Evolutionary conservation across 2,797 vertebrate genomes (phyloP), one percentile per base, ranked within the genome.

Genomic region (Varecia variegata): DNA sequence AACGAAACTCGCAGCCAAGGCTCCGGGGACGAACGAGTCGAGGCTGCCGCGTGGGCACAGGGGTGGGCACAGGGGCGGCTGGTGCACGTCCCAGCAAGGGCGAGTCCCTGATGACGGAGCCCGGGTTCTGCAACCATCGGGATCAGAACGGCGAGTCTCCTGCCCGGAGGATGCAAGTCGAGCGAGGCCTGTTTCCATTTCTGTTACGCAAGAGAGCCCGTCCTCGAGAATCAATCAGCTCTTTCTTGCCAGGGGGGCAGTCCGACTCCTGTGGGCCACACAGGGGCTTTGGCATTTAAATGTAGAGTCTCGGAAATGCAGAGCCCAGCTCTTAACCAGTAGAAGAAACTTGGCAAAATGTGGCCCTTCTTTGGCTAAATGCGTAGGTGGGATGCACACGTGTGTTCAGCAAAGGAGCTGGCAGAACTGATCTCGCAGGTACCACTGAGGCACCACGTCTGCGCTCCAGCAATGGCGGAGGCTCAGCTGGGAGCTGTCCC

Each of bases 361-460:
- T 21, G 43, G 47, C 10, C 47, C 30, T 76, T 85, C 85, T 90
- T 93, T 90, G 93, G 79, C 47, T 92, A 91, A 93, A 95, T 91
- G 86, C 47, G 50, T 62, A 81, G 73, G 52, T 90, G 77, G 79
- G 92, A 76, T 86, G 88, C 70, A 96, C 40, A 94, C 84, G 71
- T 92, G 67, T 90, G 60, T 94, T 93, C 83, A 67, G 83, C 81
- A 95, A 81, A 93, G 82, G 96, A 87, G 96, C 81, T 91, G 65
- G 90, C 80, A 82, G 76, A 96, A 85, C 89, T 70, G 94, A 97
- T 94, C 95, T 93, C 91, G 82, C 40, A 43, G 81, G 65, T 18
- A 54, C 70, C 71, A 95, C 89, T 90, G 88, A 94, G 96, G 80
- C 83, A 96, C 90, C 50, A 84, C 80, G 93, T 96, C 90, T 97